Base-by-base conservation (phyloP, 2,888 invertebrate genomes). In the Octonoba sinensis region DNA sequence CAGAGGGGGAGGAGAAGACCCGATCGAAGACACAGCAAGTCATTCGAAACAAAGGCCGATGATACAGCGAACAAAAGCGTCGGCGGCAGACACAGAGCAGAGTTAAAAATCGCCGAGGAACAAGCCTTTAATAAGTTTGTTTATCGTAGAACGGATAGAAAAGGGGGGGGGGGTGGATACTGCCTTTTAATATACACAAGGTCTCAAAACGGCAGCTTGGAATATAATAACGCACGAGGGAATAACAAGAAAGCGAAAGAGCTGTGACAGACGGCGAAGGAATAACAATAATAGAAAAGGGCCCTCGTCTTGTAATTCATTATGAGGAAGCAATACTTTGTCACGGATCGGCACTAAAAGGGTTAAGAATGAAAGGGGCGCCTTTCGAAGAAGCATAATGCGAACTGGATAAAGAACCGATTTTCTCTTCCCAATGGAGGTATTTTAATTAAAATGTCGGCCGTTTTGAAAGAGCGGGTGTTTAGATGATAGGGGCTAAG, bases 71-170 rank as follows among this genome's bases (percentile, higher is more conserved):
- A 75, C 74, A 66, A 66, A 66, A 60, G 67, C 67, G 22, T 8
- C 20, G 60, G 47, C 56, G 57, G 24, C 62, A 51, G 64, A 27
- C 36, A 36, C 36, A 36, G 44, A 64, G 20, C 22, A 11, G 70
- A 46, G 70, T 73, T 54, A 67, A 81, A 81, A 81, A 81, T 81
- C 67, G 47, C 24, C 60, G 59, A 59, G 67, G 57, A 81, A 81
- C 79, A 81, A 81, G 79, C 69, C 67, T 73, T 73, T 81, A 81
- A 81, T 81, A 81, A 81, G 79, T 81, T 81, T 81, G 73, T 81
- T 81, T 81, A 81, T 73, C 69, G 69, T 36, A 56, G 57, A 66
- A 60, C 16, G 44, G 65, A 59, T n/a, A 13, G 70, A 46, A 47
- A n/a, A 49, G 11, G 71, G 59, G 24, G 67, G 11, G 71, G 59